phyloP scores from a whole-genome alignment of 2,113 vertebrate genomes.

The Dromaius novaehollandiae region DNA sequence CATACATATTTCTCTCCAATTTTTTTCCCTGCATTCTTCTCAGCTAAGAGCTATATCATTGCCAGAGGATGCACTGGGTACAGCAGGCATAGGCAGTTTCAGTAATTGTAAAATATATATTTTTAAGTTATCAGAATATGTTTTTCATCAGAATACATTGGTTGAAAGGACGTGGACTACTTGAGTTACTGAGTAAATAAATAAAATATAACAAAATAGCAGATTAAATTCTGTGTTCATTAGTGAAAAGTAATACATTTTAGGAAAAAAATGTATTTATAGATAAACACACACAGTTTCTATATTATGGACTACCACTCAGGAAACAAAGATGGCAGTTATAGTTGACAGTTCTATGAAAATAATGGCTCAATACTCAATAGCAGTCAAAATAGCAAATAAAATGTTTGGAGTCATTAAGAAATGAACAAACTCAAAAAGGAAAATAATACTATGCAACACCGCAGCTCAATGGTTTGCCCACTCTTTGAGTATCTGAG shows the following conservation, averaged over 20 bases:
- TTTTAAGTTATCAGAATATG: background rate
- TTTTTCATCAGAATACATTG: background rate
- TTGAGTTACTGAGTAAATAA: background rate
- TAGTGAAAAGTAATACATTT: background rate
- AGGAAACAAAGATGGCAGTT: background rate
- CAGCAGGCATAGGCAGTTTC: background rate
- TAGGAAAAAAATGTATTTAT: background rate
- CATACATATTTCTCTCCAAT: background rate
- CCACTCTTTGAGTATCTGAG: background rate
- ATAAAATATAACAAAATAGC: conserved; percentile 1
- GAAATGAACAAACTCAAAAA: background rate
- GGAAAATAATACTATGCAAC: background rate
- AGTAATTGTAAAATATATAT: background rate
- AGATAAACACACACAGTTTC: background rate
- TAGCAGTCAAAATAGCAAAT: conserved; percentile 34
- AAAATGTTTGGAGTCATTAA: background rate
- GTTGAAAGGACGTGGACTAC: background rate
- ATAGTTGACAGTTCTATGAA: background rate
- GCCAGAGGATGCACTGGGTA: background rate
- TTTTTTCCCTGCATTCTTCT: background rate
- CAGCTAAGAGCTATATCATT: background rate
- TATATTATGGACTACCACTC: background rate
- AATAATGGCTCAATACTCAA: background rate
- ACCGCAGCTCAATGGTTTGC: background rate
- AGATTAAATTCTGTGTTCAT: background rate